These are phyloP conservation scores for Takifugu bimaculatus DNA, from an alignment of 2,113 vertebrate species.

Conservation along the genomic window DNA sequence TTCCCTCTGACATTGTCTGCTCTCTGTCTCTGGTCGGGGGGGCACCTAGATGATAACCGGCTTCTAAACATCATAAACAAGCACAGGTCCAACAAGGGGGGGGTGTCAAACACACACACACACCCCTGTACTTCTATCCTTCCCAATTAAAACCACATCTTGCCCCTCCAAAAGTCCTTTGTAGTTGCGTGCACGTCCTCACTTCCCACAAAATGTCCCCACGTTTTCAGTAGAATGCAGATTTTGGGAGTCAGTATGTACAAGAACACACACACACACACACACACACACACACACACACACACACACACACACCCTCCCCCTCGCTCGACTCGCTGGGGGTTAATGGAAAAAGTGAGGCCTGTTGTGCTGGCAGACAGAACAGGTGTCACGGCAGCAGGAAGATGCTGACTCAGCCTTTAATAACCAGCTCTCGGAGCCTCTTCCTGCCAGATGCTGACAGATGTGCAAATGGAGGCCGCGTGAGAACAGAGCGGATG, in stretches of 20 bases:
- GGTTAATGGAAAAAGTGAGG: constrained; percentile 64
- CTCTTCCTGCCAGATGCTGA: constrained; percentile 34
- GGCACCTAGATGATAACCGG: neutral
- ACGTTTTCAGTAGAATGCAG: no score
- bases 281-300: constrained; percentile 12
- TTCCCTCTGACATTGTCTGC: constrained; percentile 36
- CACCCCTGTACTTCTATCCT: neutral
- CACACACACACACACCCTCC: constrained; percentile 10
- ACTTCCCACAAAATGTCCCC: no score
- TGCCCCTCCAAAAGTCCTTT: no score
- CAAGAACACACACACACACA: no score
- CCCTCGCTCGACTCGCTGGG: neutral
- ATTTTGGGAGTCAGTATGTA: no score
- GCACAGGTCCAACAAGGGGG: neutral
- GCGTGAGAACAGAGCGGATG: constrained; percentile 16
- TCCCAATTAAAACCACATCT: no score
- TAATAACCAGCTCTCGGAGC: constrained; percentile 51
- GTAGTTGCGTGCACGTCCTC: no score
- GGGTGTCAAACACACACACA: neutral
- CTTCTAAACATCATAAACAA: constrained; percentile 50
- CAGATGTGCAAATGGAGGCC: constrained; percentile 23
- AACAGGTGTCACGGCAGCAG: constrained; percentile 71
- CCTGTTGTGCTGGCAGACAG: constrained; percentile 39
- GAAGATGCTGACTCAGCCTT: constrained; percentile 58
- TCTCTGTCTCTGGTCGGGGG: constrained; percentile 15